Base-by-base conservation (phyloP, 2,888 invertebrate species). In the Smittia sp. region DNA sequence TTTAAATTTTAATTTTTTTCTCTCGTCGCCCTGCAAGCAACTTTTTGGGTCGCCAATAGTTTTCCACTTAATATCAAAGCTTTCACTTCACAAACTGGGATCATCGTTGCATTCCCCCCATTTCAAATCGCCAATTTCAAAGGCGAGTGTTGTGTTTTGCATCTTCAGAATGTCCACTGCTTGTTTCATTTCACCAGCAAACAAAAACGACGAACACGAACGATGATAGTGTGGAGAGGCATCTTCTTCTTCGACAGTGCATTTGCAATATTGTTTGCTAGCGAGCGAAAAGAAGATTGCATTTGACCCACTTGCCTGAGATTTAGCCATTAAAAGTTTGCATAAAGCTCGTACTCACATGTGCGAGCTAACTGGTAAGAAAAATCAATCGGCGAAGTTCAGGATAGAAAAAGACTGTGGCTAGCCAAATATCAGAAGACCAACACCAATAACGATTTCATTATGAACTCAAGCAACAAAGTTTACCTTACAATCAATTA, bases 271-370 rank as follows among this genome's bases (percentile, higher is more conserved):
- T 72, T 72, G 72, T 62, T 38, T 72, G 58, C 58, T 22, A 58
- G 18, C 58, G 11, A 46, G 3, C 2, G 20, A 22, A 58, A n/a
- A 46, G 46, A 46, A 68, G 72, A 72, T 72, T 72, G 72, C 72
- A 72, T 72, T 72, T 72, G 72, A 72, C 72, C 72, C 62, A 72
- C 62, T 72, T 72, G 11, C 2, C 32, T 25, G 32, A 20, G 67
- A 67, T 67, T 67, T 69, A 69, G 69, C 54, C 69, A 69, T 69
- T 69, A 69, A 69, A 69, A 69, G 54, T 68, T 68, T 68, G 46
- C 68, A 68, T 68, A 68, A 22, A 58, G 24, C 15, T 3, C 18
- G 3, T 58, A 6, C 41, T 67, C 38, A 54, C 22, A 58, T 18
- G n/a, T 13, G 58, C 58, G 58, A 58, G 58, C 18, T 58, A 22